phyloP scores from a whole-genome alignment of 2,888 invertebrate genomes.

The Drosophila koepferae region DNA sequence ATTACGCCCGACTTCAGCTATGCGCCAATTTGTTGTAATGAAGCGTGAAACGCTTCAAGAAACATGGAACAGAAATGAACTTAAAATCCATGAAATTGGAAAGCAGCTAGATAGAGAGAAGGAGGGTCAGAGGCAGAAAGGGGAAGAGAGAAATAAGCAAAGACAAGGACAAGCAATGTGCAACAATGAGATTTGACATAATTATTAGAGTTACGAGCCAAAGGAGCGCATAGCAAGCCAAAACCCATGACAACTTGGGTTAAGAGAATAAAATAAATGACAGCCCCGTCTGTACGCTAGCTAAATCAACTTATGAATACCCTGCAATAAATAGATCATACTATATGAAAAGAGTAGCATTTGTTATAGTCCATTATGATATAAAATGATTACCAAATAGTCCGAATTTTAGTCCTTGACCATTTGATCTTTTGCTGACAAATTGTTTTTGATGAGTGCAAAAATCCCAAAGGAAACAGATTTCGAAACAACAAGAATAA shows the following conservation, averaged over 20 bases:
- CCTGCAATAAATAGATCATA: neutral
- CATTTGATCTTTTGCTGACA: too few species aligned
- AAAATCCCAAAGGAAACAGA: too few species aligned
- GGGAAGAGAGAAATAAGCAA: conserved; percentile 1
- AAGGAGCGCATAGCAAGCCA: conserved; percentile 12
- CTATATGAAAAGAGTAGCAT: too few species aligned
- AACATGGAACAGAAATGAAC: conserved; percentile 43
- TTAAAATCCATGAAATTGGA: conserved; percentile 71
- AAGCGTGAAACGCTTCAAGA: conserved; percentile 70
- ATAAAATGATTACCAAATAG: too few species aligned
- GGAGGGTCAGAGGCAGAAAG: neutral
- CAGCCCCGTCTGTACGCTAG: neutral
- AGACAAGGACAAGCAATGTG: conserved; percentile 36
- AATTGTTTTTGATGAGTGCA: too few species aligned
- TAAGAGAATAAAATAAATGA: neutral
- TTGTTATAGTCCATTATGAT: too few species aligned
- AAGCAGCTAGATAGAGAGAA: conserved; percentile 4
- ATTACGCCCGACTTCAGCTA: conserved; percentile 30
- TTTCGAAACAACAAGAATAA: too few species aligned
- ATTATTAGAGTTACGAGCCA: conserved; percentile 62
- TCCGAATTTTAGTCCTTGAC: too few species aligned
- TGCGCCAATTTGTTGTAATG: conserved; percentile 69
- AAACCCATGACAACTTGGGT: conserved; percentile 5
- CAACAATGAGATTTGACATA: conserved; percentile 71
- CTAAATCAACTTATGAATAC: conserved; percentile 29